Conservation (phyloP, 1,140 invertebrate species). For the Solenopsis fugax region DNA sequence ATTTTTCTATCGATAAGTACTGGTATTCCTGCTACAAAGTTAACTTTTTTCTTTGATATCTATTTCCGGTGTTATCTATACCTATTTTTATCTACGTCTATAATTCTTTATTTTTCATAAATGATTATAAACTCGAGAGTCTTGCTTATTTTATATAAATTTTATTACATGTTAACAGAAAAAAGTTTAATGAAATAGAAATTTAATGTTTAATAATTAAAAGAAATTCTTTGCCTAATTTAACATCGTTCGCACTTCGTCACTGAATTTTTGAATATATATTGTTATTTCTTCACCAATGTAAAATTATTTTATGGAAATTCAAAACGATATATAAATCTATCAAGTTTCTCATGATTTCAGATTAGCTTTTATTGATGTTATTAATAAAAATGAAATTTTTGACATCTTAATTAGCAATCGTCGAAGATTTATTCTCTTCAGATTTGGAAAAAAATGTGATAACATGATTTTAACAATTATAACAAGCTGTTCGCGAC, state of each 20-base stretch:
- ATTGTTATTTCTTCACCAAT: not conserved
- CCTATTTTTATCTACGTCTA: too few relatives aligned
- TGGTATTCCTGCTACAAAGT: not conserved
- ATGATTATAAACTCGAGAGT: not conserved
- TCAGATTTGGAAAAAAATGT: not conserved
- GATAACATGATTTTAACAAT: not conserved
- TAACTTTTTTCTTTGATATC: not conserved
- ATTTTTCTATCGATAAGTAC: not conserved
- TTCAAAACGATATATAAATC: not conserved
- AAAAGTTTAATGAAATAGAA: not conserved
- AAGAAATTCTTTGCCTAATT: not conserved
- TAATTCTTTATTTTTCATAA: not conserved
- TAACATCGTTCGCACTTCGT: too few relatives aligned
- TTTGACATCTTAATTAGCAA: not conserved
- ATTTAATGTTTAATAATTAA: not conserved
- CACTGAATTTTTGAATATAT: not conserved
- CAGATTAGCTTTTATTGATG: not conserved
- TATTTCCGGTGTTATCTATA: not conserved
- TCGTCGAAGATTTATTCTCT: not conserved
- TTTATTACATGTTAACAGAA: not conserved
- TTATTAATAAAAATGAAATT: conserved; percentile 22
- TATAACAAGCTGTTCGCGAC: not conserved
- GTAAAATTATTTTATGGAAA: not conserved
- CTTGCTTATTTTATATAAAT: not conserved
- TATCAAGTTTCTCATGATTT: not conserved